A percentile compares a stretch with the other conserved stretches of the same genome.
Conservation (phyloP, 2,797 vertebrate species). For the Carapus acus region DNA sequence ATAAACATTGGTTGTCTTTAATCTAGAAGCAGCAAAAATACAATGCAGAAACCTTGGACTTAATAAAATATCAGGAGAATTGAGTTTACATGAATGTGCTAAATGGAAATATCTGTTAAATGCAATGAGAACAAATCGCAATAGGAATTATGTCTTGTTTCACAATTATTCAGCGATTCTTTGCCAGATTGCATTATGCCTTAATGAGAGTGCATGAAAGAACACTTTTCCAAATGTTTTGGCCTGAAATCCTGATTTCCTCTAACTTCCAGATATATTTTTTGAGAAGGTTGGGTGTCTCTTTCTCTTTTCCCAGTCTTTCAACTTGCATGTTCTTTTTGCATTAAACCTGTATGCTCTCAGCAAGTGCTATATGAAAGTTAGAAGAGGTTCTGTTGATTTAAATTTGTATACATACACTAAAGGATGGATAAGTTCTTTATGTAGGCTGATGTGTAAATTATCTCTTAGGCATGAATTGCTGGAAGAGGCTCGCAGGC, state of each 20-base stretch:
- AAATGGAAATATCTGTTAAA: no score
- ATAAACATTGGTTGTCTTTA: no score
- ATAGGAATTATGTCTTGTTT: neutral
- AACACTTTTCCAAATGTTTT: no score
- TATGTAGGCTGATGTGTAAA: neutral
- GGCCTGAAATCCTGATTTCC: no score
- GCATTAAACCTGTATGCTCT: constrained; percentile 8
- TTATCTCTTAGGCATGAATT: constrained; percentile 81
- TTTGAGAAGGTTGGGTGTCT: no score
- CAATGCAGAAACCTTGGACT: no score
- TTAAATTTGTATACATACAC: neutral
- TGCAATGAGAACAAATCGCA: constrained; percentile 1
- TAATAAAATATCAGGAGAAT: no score
- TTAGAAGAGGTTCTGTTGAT: neutral
- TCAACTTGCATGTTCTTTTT: constrained; percentile 44
- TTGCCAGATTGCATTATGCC: neutral
- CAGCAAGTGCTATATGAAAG: constrained; percentile 10
- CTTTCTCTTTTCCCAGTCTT: no score
- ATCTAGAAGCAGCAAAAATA: no score
- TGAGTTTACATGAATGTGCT: no score
- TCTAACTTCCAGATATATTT: no score
- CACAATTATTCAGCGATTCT: neutral
- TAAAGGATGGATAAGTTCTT: no score
- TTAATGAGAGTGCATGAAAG: constrained; percentile 10
- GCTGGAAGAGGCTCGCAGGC: constrained; percentile 90